Conservation (phyloP, 2,888 invertebrate genomes). For the Creontiades dilutus region DNA sequence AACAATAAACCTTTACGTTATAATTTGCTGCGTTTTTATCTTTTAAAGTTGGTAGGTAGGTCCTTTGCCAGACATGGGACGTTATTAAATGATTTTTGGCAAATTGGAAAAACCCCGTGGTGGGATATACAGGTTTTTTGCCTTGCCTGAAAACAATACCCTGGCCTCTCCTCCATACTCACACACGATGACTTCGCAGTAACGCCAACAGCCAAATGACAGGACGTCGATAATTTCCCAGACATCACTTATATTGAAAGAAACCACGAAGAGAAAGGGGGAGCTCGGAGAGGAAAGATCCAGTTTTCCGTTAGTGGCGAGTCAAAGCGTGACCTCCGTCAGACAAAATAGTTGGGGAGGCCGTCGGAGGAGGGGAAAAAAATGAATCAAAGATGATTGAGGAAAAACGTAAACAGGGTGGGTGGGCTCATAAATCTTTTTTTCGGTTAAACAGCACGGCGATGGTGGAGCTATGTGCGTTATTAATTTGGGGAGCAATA, state of each 20-base stretch:
- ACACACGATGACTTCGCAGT: slow-evolving; percentile 41
- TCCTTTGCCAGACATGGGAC: too few relatives aligned
- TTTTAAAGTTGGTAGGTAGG: too few relatives aligned
- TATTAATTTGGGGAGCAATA: slow-evolving; percentile 22
- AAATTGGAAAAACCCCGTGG: too few relatives aligned
- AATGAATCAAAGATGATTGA: slow-evolving; percentile 63
- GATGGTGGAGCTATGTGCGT: slow-evolving; percentile 1
- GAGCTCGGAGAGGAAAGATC: neutral
- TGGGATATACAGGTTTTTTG: too few relatives aligned
- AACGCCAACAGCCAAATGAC: slow-evolving; percentile 33
- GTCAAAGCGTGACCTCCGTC: slow-evolving; percentile 48
- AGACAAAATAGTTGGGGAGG: slow-evolving; percentile 36
- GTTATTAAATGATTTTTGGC: too few relatives aligned
- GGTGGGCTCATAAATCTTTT: slow-evolving; percentile 44
- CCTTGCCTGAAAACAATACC: too few relatives aligned
- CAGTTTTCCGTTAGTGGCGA: slow-evolving; percentile 50
- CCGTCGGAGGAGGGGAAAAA: slow-evolving; percentile 38
- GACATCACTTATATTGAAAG: slow-evolving; percentile 2
- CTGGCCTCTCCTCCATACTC: neutral
- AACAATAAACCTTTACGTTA: too few relatives aligned
- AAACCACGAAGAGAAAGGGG: neutral
- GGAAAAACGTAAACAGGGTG: slow-evolving; percentile 48
- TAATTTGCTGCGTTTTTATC: too few relatives aligned
- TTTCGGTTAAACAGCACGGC: slow-evolving; percentile 23
- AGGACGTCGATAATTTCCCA: slow-evolving; percentile 53